These are phyloP conservation scores for Galeopsomyia nigrocyanea DNA, from an alignment of 2,888 invertebrate species.

Conservation along the genomic window DNA sequence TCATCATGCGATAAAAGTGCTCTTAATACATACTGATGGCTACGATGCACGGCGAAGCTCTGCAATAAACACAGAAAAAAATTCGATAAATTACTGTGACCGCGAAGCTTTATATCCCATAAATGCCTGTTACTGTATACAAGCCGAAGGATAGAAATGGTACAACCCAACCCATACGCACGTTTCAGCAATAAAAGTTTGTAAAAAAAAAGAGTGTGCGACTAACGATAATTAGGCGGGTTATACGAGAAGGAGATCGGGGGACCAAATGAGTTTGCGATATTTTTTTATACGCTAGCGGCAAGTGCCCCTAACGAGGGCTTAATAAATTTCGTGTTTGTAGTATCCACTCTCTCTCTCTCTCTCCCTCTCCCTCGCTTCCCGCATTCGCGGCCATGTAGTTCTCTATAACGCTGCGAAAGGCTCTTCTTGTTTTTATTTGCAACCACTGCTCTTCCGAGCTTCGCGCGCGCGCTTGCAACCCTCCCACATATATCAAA, in stretches of 20 bases:
- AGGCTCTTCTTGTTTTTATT: no score
- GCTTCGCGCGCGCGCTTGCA: neutral
- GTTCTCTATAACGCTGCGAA: neutral
- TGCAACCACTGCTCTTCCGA: no score
- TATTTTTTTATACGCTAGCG: conserved; percentile 25
- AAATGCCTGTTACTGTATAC: no score
- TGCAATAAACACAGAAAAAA: no score
- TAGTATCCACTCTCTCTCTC: neutral
- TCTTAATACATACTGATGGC: no score
- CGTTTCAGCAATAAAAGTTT: neutral
- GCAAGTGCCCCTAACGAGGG: conserved; percentile 38
- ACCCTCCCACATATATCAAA: conserved; percentile 4
- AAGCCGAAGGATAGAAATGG: no score
- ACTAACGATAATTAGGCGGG: conserved; percentile 38
- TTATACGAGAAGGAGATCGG: conserved; percentile 15
- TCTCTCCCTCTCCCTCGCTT: neutral
- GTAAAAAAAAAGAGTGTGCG: neutral
- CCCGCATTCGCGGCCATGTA: conserved; percentile 6
- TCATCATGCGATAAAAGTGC: no score
- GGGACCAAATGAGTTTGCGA: conserved; percentile 30
- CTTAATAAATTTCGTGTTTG: conserved; percentile 41
- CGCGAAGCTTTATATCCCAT: no score
- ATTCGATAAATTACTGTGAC: no score
- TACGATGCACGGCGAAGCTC: no score
- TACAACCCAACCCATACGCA: no score